A percentile compares a stretch with the other conserved stretches of the same genome.
phyloP scores from a whole-genome alignment of 1,140 invertebrate species.

The Nephila pilipes region DNA sequence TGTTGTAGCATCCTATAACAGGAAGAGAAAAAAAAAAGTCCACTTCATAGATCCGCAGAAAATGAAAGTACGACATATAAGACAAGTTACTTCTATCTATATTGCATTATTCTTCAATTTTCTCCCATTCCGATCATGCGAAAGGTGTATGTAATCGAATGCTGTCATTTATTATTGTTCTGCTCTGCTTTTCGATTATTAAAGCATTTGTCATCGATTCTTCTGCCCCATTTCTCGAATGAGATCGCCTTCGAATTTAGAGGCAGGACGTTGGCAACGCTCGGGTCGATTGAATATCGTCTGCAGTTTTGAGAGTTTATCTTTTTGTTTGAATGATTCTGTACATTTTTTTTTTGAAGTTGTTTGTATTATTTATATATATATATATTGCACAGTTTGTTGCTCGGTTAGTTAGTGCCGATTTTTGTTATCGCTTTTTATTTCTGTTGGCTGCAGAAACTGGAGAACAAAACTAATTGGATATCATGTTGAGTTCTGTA shows the following conservation, averaged over 20 bases:
- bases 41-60: background rate
- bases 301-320: conserved; percentile 21
- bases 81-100: background rate
- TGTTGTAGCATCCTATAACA: background rate
- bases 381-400: too few relatives aligned
- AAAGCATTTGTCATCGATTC: conserved; percentile 35
- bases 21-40: background rate
- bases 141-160: conserved; percentile 10
- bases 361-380: background rate
- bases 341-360: background rate
- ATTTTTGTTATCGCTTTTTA: too few relatives aligned
- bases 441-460: too few relatives aligned
- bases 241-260: conserved; percentile 40
- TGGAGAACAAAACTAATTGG: too few relatives aligned
- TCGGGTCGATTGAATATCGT: conserved; percentile 30
- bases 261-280: conserved; percentile 22
- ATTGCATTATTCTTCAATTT: conserved; percentile 22
- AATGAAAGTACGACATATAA: background rate
- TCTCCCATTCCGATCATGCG: background rate
- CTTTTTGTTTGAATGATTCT: conserved; percentile 4
- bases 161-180: conserved; percentile 41
- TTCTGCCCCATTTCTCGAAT: conserved; percentile 25
- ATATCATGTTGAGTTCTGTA: too few relatives aligned
- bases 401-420: too few relatives aligned
- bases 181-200: conserved; percentile 20